Evolutionary conservation across 92 coral and sea anemone genomes (phyloP), one percentile per base, ranked within the genome.

Genomic region (Bergia puertoricense): DNA sequence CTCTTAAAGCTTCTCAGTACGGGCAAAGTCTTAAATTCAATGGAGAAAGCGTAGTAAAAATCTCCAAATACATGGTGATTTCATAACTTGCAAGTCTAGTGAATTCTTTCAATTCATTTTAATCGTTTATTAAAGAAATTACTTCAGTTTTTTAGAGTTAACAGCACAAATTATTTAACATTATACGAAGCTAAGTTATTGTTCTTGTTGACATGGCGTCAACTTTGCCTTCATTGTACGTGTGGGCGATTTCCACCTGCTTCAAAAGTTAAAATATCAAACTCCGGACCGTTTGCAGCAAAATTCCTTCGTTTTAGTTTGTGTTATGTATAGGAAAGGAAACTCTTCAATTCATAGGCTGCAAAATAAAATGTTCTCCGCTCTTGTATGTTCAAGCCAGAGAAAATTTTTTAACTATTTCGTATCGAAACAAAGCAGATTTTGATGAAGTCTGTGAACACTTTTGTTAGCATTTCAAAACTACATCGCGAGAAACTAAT

Each of bases 241-340:
- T 84, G 79, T 75, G 87, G 42, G 87, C 72, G 16, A 38, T 6
- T 80, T 69, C 0, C 87, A 84, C 87, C 87, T 84, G 87, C 79
- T 16, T 38, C 37, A 81, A 62, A 3, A 62, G 13, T 9, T 48
- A 14, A 43, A 54, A 13, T 9, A 15, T 65, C 2, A 71, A 38
- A 2, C 65, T 22, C 39, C 30, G 30, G 38, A 10, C 15, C 15
- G 45, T 39, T 36, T 50, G 36, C 39, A n/a, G 51, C 41, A 23
- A 2, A 10, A n/a, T 50, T 71, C 20, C 75, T 9, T 62, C 36
- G 78, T 37, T 51, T 45, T 45, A 22, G 38, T 10, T 6, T 36
- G 74, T 38, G 8, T 37, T 37, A 50, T 14, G 62, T 22, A n/a
- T 13, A 6, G 54, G 57, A 22, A 77, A 13, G 5, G 37, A 18